Conservation (phyloP, 2,888 invertebrate species). For the Rhyacophila evoluta region DNA sequence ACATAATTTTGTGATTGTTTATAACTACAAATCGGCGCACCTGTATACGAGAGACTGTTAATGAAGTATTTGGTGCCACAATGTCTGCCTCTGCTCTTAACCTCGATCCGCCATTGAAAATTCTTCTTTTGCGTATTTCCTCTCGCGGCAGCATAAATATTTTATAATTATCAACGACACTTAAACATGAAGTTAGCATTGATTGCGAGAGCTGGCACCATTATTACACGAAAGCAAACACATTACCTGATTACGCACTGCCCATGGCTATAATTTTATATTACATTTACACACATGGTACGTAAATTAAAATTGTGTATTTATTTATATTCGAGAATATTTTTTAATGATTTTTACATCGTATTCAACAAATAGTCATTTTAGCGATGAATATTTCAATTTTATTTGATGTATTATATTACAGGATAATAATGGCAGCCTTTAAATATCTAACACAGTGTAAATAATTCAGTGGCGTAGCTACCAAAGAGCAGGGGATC, state of each 20-base stretch:
- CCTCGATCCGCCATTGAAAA: background rate
- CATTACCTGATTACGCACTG: background rate
- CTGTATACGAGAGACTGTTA: background rate
- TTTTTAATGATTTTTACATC: too few relatives aligned
- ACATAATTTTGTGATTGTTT: background rate
- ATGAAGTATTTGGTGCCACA: background rate
- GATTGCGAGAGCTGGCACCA: background rate
- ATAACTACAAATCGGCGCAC: background rate
- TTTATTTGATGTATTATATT: too few relatives aligned
- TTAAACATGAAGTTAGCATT: background rate
- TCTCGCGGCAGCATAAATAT: background rate
- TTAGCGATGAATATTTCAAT: too few relatives aligned
- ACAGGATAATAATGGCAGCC: too few relatives aligned
- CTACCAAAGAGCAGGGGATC: too few relatives aligned
- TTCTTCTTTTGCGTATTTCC: background rate
- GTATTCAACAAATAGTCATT: too few relatives aligned
- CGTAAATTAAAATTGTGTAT: background rate
- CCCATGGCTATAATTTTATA: background rate
- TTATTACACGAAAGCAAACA: background rate
- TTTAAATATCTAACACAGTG: too few relatives aligned
- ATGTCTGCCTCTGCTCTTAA: background rate
- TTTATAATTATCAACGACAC: background rate
- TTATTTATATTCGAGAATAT: background rate
- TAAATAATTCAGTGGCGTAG: too few relatives aligned
- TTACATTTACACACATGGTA: background rate